Evolutionary conservation across 2,888 invertebrate species (phyloP), one percentile per base, ranked within the genome.

Genomic region (Phengaris alcon): DNA sequence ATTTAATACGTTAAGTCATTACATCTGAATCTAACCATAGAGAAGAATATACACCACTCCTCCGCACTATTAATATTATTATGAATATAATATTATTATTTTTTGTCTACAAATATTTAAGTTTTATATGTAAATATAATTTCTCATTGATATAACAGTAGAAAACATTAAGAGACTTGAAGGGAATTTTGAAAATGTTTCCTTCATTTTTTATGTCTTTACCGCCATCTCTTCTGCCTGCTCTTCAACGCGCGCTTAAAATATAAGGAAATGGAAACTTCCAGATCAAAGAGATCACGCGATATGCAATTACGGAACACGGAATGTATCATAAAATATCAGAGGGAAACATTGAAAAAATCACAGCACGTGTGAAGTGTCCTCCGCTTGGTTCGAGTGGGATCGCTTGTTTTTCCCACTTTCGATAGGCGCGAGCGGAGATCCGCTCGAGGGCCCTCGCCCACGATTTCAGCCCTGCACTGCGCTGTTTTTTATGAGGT

Each of bases 341-440:
- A 86, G 83, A 85, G 87, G 87, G 88, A 87, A 88, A 88, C 90
- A 91, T 90, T 93, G 92, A 91, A 90, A 92, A 93, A 93, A 92
- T 93, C 93, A 90, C 90, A 86, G 87, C 88, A 90, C 90, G 91
- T 90, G 92, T 91, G 91, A 92, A 93, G 93, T 90, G 90, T 88
- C 90, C 86, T 86, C 89, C 88, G 88, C 90, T 90, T 86, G 82
- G 86, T 91, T 83, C 87, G 93, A 93, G 90, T 91, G 91, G 88
- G 91, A 93, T 93, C 91, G 88, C 91, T 91, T 93, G 93, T 92
- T 93, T 92, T 92, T 91, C 88, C 91, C 91, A 90, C 90, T 91
- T 89, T 87, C 88, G 89, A 90, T 88, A 88, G 87, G 86, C 87
- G 87, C 86, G 86, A 85, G 87, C 86, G 84, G 84, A 84, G 84